These are phyloP conservation scores for Bradypodion pumilum DNA, from an alignment of 2,797 vertebrate species.

Conservation along the genomic window DNA sequence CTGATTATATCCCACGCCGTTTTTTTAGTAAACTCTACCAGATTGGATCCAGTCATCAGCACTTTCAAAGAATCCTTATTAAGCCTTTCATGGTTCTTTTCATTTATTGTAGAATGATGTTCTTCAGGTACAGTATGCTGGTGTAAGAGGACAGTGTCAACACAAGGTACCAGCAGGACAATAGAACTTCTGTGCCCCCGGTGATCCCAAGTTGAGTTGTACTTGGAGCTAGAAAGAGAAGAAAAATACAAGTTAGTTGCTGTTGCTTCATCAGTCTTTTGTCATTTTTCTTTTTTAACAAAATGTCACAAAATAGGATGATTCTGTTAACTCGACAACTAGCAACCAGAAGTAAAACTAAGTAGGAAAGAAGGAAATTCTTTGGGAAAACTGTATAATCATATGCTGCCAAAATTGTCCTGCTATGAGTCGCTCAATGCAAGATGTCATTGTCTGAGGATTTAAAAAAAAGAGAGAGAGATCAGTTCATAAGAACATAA, in stretches of 20 bases:
- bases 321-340: constrained; percentile 4
- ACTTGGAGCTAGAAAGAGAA: constrained; percentile 92
- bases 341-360: neutral
- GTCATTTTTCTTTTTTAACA: neutral
- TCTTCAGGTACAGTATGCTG: constrained; percentile 93
- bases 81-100: constrained; percentile 90
- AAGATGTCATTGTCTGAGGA: neutral
- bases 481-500: no score
- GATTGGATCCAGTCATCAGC: constrained; percentile 92
- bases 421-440: neutral
- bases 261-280: no score
- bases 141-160: constrained; percentile 93
- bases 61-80: constrained; percentile 90
- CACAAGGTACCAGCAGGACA: constrained; percentile 95
- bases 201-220: constrained; percentile 95
- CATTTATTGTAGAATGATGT: constrained; percentile 89
- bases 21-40: constrained; percentile 90
- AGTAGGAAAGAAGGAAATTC: neutral
- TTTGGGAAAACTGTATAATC: neutral
- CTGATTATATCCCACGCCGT: constrained; percentile 90
- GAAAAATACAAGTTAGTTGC: constrained; percentile 70
- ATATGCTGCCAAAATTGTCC: neutral
- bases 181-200: constrained; percentile 87
- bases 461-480: neutral
- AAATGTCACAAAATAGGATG: neutral